Percentiles rank a stretch among this genome's conserved stretches.
Conservation (phyloP, 2,113 vertebrate species). For the Craseonycteris thonglongyai region DNA sequence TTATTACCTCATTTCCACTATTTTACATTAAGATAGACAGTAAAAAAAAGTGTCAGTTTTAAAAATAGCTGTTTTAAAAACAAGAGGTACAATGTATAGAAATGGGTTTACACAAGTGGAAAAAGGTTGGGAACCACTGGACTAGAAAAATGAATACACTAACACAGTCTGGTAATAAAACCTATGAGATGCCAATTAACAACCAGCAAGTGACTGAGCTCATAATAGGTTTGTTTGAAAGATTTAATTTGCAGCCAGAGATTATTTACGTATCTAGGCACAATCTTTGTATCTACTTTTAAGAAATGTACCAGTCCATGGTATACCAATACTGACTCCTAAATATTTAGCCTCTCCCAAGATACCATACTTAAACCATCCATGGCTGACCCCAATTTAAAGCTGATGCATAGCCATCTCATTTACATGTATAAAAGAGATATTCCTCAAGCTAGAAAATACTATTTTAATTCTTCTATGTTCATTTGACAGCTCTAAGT, state of each 20-base stretch:
- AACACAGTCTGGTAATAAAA: conserved; percentile 23
- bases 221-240: neutral
- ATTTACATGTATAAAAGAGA: neutral
- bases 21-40: too few relatives aligned
- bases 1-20: too few relatives aligned
- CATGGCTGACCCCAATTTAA: neutral
- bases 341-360: neutral
- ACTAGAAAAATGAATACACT: too few relatives aligned
- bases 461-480: neutral
- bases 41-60: too few relatives aligned
- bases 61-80: too few relatives aligned
- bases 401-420: neutral
- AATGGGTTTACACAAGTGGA: too few relatives aligned
- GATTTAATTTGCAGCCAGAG: neutral
- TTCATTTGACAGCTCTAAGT: neutral
- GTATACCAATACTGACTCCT: neutral
- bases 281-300: neutral
- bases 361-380: neutral
- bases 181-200: neutral
- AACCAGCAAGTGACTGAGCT: neutral
- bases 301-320: neutral
- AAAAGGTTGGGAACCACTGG: too few relatives aligned
- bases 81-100: too few relatives aligned
- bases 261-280: neutral
- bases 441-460: neutral